These are phyloP conservation scores for Trichogramma dendrolimi DNA, from an alignment of 2,888 invertebrate genomes.

Conservation along the genomic window DNA sequence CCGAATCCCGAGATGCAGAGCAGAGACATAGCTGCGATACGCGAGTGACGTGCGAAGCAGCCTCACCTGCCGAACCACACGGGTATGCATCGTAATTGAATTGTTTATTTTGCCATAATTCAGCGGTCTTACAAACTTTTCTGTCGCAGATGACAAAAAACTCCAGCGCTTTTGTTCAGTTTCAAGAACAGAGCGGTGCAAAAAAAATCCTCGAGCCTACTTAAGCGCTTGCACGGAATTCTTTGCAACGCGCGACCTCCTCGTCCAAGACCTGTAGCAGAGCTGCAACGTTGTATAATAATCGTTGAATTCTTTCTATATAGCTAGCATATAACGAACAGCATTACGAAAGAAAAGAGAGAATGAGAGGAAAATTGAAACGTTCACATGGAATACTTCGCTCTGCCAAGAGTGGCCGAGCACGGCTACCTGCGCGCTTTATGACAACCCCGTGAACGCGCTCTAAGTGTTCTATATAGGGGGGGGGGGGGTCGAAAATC, in stretches of 20 bases:
- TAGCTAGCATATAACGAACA: no score
- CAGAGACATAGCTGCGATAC: conserved; percentile 42
- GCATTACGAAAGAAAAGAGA: no score
- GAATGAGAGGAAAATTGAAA: conserved; percentile 5
- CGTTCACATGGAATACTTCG: conserved; percentile 42
- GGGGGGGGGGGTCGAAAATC: no score
- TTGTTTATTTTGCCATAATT: no score
- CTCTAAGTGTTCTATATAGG: no score
- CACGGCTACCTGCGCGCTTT: conserved; percentile 49
- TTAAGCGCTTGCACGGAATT: conserved; percentile 49
- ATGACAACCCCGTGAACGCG: no score
- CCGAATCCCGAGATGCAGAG: conserved; percentile 45
- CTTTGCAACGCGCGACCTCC: conserved; percentile 46
- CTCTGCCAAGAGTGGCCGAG: conserved; percentile 45
- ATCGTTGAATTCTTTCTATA: no score
- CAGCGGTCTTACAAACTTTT: not conserved
- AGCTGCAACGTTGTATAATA: conserved; percentile 43
- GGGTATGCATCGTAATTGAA: no score
- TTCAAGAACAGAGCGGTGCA: conserved; percentile 51
- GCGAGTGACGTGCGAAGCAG: conserved; percentile 49
- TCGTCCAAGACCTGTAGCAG: conserved; percentile 43
- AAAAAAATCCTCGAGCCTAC: conserved; percentile 47
- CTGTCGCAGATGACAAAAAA: conserved; percentile 43
- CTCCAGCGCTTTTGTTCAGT: conserved; percentile 48
- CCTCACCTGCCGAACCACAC: conserved; percentile 49